phyloP scores from a whole-genome alignment of 1,140 invertebrate species.

The Samia ricini region DNA sequence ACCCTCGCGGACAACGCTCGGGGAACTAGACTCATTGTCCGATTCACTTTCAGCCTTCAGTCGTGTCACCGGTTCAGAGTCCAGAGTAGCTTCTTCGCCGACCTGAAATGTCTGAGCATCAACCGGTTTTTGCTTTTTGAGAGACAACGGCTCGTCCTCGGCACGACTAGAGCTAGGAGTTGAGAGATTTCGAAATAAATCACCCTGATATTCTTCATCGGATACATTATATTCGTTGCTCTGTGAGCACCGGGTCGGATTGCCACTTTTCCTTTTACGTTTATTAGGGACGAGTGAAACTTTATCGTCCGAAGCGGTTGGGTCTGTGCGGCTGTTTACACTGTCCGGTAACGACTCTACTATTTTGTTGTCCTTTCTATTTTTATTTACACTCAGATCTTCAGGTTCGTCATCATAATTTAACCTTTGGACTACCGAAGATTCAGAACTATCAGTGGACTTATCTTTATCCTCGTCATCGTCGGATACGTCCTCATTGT shows the following conservation, averaged over 20 bases:
- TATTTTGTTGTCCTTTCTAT: conserved; percentile 77
- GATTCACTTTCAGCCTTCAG: conserved; percentile 71
- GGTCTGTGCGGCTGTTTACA: conserved; percentile 69
- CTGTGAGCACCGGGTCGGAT: conserved; percentile 90
- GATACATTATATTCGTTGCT: conserved; percentile 80
- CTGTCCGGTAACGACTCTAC: conserved; percentile 47
- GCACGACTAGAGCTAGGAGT: conserved; percentile 54
- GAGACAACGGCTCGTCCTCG: conserved; percentile 78
- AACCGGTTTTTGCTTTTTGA: conserved; percentile 78
- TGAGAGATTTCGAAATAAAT: conserved; percentile 75
- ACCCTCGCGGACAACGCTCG: conserved; percentile 68
- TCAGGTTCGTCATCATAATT: conserved; percentile 79
- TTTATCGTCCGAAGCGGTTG: conserved; percentile 62
- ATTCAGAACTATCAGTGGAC: conserved; percentile 31
- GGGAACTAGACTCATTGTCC: conserved; percentile 67
- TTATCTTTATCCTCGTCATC: conserved; percentile 55
- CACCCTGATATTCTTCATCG: conserved; percentile 78
- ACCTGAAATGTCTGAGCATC: conserved; percentile 69
- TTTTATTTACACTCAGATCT: conserved; percentile 82
- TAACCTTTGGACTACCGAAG: conserved; percentile 44
- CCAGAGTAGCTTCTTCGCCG: conserved; percentile 54
- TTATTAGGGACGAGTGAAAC: conserved; percentile 77
- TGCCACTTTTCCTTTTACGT: conserved; percentile 91
- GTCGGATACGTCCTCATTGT: conserved; percentile 63
- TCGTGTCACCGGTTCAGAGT: conserved; percentile 56